Evolutionary conservation across 2,113 vertebrate genomes (phyloP).

Genomic region (Manacus vitellinus): DNA sequence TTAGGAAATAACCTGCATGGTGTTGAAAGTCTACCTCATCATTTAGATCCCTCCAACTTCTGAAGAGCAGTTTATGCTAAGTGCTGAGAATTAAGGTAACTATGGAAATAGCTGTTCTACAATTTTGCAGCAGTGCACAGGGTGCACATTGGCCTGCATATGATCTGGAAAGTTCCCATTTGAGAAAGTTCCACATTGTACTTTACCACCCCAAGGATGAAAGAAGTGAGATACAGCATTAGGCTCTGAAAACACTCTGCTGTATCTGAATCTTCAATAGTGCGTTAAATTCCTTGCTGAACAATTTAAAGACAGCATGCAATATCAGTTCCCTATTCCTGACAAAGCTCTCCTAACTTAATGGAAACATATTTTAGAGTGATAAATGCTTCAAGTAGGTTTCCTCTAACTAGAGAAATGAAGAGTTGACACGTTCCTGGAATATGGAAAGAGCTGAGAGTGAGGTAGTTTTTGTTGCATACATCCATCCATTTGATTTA

Average conservation of each 20-base stretch:
- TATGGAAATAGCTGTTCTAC: background rate
- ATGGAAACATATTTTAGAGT: background rate
- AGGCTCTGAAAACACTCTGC: background rate
- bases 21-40: background rate
- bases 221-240: background rate
- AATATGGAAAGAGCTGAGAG: background rate
- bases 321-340: background rate
- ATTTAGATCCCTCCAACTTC: background rate
- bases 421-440: background rate
- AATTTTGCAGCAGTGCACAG: background rate
- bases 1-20: conserved; percentile 12
- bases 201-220: background rate
- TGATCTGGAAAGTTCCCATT: background rate
- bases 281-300: background rate
- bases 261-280: background rate
- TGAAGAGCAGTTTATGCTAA: background rate
- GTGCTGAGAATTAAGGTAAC: background rate
- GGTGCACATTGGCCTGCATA: background rate
- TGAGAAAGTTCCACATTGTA: background rate
- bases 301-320: background rate
- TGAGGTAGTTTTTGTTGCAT: background rate
- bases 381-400: background rate
- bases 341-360: background rate
- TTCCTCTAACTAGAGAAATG: background rate
- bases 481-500: background rate